These are phyloP conservation scores for Excalfactoria chinensis DNA, from an alignment of 2,113 vertebrate genomes.

Conservation along the genomic window DNA sequence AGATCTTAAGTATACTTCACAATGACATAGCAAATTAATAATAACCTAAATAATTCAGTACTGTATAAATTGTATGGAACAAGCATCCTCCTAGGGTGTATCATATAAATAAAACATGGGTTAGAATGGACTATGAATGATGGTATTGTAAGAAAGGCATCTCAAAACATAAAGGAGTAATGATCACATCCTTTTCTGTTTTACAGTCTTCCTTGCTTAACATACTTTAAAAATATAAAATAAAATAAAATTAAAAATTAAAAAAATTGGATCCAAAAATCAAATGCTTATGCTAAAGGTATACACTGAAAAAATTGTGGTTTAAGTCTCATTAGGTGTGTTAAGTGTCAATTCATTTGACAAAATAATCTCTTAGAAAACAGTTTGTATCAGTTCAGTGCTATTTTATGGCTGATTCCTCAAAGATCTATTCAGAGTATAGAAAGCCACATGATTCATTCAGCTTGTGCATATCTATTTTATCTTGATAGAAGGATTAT, in stretches of 20 bases:
- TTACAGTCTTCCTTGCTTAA: background rate
- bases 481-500: slow-evolving; percentile 50
- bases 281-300: background rate
- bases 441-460: slow-evolving; percentile 57
- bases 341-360: slow-evolving; percentile 43
- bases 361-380: slow-evolving; percentile 45
- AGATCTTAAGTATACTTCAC: slow-evolving; percentile 8
- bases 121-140: slow-evolving; percentile 51
- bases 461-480: slow-evolving; percentile 60
- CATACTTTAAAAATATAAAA: background rate
- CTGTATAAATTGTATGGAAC: background rate
- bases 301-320: background rate
- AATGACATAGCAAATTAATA: slow-evolving; percentile 49
- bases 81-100: slow-evolving; percentile 2
- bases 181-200: background rate
- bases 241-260: background rate
- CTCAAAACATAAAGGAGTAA: slow-evolving; percentile 16
- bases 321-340: slow-evolving; percentile 25
- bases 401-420: slow-evolving; percentile 56
- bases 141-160: slow-evolving; percentile 26
- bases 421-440: slow-evolving; percentile 55
- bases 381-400: slow-evolving; percentile 19
- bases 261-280: background rate
- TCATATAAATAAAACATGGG: slow-evolving; percentile 53
- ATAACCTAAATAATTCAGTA: slow-evolving; percentile 52